A percentile compares a stretch with the other conserved stretches of the same genome.
These are phyloP conservation scores for Gavia stellata DNA, from an alignment of 2,113 vertebrate species.

Conservation along the genomic window DNA sequence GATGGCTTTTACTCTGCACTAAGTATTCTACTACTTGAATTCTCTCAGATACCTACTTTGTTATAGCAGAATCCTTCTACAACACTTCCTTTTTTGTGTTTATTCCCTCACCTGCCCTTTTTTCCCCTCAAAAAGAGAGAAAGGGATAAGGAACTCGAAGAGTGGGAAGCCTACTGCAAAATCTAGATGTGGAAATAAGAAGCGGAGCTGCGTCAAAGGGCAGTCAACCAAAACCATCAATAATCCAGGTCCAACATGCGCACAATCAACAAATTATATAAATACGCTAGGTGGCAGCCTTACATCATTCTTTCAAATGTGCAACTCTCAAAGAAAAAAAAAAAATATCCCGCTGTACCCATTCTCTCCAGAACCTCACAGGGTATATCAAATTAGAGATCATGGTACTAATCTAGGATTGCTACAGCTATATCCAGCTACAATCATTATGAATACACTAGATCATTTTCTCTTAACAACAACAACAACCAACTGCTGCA, in stretches of 20 bases:
- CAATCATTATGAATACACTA: not conserved
- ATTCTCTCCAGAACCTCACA: not conserved
- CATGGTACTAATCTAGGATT: not conserved
- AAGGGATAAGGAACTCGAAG: not conserved
- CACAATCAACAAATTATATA: not conserved
- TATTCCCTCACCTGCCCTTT: not conserved
- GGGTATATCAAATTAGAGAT: not conserved
- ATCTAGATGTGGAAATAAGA: not conserved
- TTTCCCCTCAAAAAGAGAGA: not conserved
- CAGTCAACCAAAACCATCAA: not conserved
- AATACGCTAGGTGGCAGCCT: slow-evolving; percentile 40
- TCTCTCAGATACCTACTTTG: not conserved
- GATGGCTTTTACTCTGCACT: not conserved
- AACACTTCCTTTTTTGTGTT: not conserved
- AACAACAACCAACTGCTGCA: not conserved
- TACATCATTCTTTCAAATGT: not conserved
- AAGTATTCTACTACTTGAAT: not conserved
- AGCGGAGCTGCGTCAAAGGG: not conserved
- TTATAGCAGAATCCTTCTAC: not conserved
- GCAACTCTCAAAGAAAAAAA: not conserved
- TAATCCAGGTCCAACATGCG: fast-evolving
- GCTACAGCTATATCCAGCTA: not conserved
- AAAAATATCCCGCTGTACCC: not conserved
- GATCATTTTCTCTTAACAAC: not conserved
- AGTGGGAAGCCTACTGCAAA: not conserved